These are phyloP conservation scores for Noctua pronuba DNA, from an alignment of 2,888 invertebrate genomes.

Conservation along the genomic window DNA sequence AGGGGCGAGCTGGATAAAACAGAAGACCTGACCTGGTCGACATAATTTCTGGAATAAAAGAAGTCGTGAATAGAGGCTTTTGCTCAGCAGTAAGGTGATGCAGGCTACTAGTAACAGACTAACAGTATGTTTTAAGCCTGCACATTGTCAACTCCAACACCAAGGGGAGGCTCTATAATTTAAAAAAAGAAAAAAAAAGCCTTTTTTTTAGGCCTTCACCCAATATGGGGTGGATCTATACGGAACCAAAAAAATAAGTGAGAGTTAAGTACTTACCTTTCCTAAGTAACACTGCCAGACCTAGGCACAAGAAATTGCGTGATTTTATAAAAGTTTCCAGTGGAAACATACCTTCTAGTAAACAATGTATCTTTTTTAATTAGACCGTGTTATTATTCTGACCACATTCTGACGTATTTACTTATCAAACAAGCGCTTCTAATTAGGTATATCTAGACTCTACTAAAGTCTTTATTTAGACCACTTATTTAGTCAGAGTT, in stretches of 20 bases:
- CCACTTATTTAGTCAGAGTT: background rate
- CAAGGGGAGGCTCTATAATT: fast-evolving
- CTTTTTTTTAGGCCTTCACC: no score
- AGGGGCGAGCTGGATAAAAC: background rate
- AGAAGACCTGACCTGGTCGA: background rate
- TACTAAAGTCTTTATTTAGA: background rate
- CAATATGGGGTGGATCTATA: no score
- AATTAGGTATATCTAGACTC: background rate
- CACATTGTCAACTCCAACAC: background rate
- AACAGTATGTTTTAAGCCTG: background rate
- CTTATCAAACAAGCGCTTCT: background rate
- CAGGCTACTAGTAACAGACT: background rate
- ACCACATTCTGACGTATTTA: conserved; percentile 27
- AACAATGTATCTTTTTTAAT: conserved; percentile 29
- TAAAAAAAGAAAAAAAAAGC: no score
- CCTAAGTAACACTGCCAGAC: background rate
- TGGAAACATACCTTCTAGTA: conserved; percentile 1
- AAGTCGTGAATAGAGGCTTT: background rate
- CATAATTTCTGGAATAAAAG: background rate
- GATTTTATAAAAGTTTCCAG: background rate
- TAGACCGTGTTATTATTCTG: conserved; percentile 41
- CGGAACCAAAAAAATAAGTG: background rate
- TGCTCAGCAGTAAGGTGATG: background rate
- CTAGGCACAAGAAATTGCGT: background rate
- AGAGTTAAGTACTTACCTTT: background rate